phyloP scores from a whole-genome alignment of 2,113 vertebrate genomes.

The Chaetodon trifascialis region DNA sequence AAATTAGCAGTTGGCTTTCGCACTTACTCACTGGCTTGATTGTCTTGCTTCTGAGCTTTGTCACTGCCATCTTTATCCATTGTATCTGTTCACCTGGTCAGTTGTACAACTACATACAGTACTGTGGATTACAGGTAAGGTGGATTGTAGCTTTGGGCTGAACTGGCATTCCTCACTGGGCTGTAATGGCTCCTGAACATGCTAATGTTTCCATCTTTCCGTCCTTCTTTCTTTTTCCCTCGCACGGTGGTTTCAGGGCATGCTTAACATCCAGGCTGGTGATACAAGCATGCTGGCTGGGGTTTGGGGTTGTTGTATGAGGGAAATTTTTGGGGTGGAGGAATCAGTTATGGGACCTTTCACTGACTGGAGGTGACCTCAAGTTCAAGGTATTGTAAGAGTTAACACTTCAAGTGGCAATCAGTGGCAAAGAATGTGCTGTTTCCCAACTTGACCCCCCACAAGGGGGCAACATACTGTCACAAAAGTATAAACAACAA shows the following conservation, averaged over 20 bases:
- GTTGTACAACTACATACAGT: background rate
- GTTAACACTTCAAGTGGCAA: background rate
- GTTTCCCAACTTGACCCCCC: background rate
- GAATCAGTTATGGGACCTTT: slow-evolving; percentile 6
- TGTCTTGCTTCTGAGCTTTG: slow-evolving; percentile 28
- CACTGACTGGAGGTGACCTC: slow-evolving; percentile 31
- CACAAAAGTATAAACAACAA: background rate
- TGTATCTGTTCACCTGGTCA: slow-evolving; percentile 13
- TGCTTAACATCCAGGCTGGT: slow-evolving; percentile 29
- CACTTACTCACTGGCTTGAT: slow-evolving; percentile 36
- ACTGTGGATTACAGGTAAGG: slow-evolving; percentile 62
- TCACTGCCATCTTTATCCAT: slow-evolving; percentile 34
- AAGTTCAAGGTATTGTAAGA: slow-evolving; percentile 60
- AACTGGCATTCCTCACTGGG: background rate
- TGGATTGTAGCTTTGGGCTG: slow-evolving; percentile 16
- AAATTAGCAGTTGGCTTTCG: slow-evolving; percentile 21
- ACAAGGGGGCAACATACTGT: slow-evolving; percentile 1
- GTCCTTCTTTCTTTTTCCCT: background rate
- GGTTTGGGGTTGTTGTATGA: slow-evolving; percentile 10
- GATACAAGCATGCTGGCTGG: slow-evolving; percentile 55
- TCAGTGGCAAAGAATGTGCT: background rate
- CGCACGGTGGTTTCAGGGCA: slow-evolving; percentile 1
- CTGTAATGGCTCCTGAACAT: slow-evolving; percentile 22
- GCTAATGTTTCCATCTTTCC: slow-evolving; percentile 8
- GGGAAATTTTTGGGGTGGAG: slow-evolving; percentile 5